Evolutionary conservation across 2,797 vertebrate genomes (phyloP).

Genomic region (Acanthurus lineatus): DNA sequence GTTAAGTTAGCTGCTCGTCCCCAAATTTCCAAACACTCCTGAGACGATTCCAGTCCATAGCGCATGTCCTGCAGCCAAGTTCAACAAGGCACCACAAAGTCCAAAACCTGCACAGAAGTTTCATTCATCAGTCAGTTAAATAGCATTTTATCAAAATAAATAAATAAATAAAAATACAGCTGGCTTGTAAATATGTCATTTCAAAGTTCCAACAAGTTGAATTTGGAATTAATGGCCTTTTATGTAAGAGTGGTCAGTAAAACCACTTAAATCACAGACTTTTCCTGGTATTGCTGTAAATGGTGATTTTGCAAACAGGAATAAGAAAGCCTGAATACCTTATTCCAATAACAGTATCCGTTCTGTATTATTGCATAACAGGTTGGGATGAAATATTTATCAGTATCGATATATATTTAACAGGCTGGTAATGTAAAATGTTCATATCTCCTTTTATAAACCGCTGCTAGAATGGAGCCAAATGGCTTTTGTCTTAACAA

Average conservation of each 20-base stretch:
- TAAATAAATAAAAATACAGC: background rate
- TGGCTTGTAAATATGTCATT: background rate
- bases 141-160: background rate
- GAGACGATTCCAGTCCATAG: slow-evolving; percentile 68
- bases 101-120: slow-evolving; percentile 55
- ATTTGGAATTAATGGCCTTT: background rate
- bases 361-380: background rate
- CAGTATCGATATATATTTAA: too few relatives aligned
- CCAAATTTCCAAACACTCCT: slow-evolving; percentile 58
- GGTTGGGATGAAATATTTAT: too few relatives aligned
- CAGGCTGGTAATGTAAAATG: too few relatives aligned
- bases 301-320: background rate
- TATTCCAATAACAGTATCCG: background rate
- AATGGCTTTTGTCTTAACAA: too few relatives aligned
- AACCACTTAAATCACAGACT: background rate
- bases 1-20: slow-evolving; percentile 58
- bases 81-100: slow-evolving; percentile 49
- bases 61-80: slow-evolving; percentile 41
- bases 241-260: background rate
- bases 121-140: background rate
- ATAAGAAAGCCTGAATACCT: background rate
- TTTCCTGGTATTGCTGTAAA: background rate
- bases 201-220: background rate
- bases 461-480: too few relatives aligned
- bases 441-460: too few relatives aligned